Base-by-base conservation (phyloP, 2,113 vertebrate species). In the Microcebus murinus region DNA sequence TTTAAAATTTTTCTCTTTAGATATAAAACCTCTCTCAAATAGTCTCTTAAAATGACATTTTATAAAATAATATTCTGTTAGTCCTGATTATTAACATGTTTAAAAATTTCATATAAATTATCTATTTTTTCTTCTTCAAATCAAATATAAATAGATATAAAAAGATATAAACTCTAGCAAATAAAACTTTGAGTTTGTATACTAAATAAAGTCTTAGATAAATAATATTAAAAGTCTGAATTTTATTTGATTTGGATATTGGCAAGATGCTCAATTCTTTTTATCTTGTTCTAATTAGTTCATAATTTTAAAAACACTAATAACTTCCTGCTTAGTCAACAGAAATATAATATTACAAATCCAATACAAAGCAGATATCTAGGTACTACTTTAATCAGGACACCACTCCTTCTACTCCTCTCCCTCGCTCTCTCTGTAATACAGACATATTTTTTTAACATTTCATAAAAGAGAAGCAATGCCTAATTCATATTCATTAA, bases 401-500 rank as follows among this genome's bases (percentile, higher is more conserved):
- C 57, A 73, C 18, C 83, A 73, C 92, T 67, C 96, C 13, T 13
- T 96, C 85, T 81, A 31, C 18, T 39, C 8, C 96, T 96, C 82
- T n/a, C 18, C 36, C 8, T 34, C 34, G 63, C 97, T 96, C 86
- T n/a, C 10, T 48, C 8, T 39, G 45, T 34, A 79, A 55, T 3
- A n/a, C 14, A 48, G 21, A 87, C 11, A 91, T 42, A 55, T 36
- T 79, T 79, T n/a, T 14, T 25, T 1, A 31, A 79, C 77, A 70
- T 96, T 95, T 83, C 97, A 96, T 96, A 96, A 81, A 93, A 97
- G 90, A 97, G 97, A 98, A 98, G 92, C 77, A 94, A 97, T 98
- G 91, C 39, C 21, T 70, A 50, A 95, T 98, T 98, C 97, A 98
- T 97, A 98, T 96, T 98, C 94, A 97, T 96, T 96, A 98, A 76